A percentile compares a stretch with the other conserved stretches of the same genome.
These are phyloP conservation scores for Macroramphosus scolopax DNA, from an alignment of 2,797 vertebrate species.

Conservation along the genomic window DNA sequence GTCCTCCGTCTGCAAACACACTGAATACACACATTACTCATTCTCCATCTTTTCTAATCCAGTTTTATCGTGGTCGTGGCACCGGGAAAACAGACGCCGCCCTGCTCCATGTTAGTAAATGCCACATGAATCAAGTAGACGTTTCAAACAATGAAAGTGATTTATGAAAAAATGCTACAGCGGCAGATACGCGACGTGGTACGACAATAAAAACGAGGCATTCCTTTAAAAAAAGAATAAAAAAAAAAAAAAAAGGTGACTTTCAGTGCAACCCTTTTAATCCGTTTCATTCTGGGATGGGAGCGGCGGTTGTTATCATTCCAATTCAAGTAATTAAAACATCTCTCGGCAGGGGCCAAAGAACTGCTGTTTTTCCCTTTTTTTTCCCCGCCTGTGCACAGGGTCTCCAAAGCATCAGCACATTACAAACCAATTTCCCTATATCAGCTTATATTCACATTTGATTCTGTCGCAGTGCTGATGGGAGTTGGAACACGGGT, in stretches of 20 bases:
- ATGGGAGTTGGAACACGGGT: conserved; percentile 90
- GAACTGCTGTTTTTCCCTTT: conserved; percentile 65
- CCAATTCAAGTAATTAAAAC: conserved; percentile 81
- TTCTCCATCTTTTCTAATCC: conserved; percentile 30
- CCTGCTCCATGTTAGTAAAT: conserved; percentile 39
- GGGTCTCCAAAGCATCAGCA: conserved; percentile 90
- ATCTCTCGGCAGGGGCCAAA: conserved; percentile 74
- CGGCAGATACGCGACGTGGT: conserved; percentile 20
- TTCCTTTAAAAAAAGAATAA: conserved; percentile 21
- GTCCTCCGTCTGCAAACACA: conserved; percentile 35
- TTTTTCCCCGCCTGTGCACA: conserved; percentile 63
- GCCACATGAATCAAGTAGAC: conserved; percentile 27
- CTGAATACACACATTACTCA: conserved; percentile 47
- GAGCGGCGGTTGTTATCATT: conserved; percentile 69
- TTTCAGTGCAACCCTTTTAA: conserved; percentile 64
- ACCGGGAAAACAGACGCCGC: conserved; percentile 20
- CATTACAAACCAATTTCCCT: conserved; percentile 98
- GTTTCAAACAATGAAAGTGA: conserved; percentile 32
- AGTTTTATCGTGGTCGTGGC: conserved; percentile 33
- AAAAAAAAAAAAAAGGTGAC: conserved; percentile 37
- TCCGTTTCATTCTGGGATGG: conserved; percentile 67
- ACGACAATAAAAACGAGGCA: conserved; percentile 31
- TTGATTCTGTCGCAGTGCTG: conserved; percentile 94
- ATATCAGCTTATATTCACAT: conserved; percentile 98
- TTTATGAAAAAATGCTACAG: conserved; percentile 21